Conservation (phyloP, 2,113 vertebrate species). For the Solea solea region DNA sequence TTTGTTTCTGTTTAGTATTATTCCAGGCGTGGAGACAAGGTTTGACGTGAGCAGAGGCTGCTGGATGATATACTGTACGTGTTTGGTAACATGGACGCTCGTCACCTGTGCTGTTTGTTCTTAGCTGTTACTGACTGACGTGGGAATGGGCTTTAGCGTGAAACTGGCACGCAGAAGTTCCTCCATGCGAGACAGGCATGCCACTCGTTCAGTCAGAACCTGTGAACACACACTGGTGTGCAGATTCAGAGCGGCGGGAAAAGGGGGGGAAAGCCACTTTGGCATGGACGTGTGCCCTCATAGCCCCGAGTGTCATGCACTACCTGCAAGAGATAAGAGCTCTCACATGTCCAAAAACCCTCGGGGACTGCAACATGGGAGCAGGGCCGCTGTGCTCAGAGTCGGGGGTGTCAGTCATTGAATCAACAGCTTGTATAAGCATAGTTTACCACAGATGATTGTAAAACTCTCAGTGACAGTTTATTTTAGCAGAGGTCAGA, state of each 20-base stretch:
- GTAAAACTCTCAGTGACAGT: background rate
- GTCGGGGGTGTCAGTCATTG: slow-evolving; percentile 10
- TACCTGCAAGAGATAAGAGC: slow-evolving; percentile 60
- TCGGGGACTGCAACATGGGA: slow-evolving; percentile 40
- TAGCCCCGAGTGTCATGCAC: slow-evolving; percentile 54
- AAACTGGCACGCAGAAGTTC: slow-evolving; percentile 51
- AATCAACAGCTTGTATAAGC: slow-evolving; percentile 25
- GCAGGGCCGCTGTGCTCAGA: slow-evolving; percentile 6
- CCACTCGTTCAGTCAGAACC: slow-evolving; percentile 34
- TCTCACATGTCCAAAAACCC: slow-evolving; percentile 46
- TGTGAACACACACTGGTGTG: slow-evolving; percentile 38
- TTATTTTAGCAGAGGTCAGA: background rate
- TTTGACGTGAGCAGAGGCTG: too few species aligned
- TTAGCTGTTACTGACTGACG: slow-evolving; percentile 33
- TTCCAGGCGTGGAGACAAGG: too few species aligned
- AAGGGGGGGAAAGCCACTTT: slow-evolving; percentile 23
- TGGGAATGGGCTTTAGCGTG: slow-evolving; percentile 30
- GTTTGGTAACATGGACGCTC: too few species aligned
- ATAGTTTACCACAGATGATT: background rate
- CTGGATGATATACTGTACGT: too few species aligned
- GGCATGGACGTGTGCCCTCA: slow-evolving; percentile 47
- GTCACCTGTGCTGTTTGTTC: too few species aligned
- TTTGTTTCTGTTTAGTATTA: too few species aligned
- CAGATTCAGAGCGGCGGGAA: slow-evolving; percentile 16
- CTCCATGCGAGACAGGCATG: slow-evolving; percentile 47